phyloP scores from a whole-genome alignment of 2,797 vertebrate genomes.

The Gymnodraco acuticeps region DNA sequence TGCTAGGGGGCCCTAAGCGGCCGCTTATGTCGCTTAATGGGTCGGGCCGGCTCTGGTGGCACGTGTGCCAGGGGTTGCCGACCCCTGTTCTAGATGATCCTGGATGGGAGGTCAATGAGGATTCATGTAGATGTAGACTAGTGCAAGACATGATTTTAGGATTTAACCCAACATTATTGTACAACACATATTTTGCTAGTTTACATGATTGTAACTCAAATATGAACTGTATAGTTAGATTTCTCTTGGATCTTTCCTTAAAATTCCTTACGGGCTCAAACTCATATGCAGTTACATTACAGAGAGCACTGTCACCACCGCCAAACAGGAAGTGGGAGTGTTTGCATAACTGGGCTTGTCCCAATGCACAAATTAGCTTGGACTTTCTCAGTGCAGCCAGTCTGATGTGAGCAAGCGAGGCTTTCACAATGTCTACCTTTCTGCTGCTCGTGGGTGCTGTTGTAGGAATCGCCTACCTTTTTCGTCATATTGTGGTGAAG shows the following conservation, averaged over 20 bases:
- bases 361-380: background rate
- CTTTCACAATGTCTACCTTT: slow-evolving; percentile 63
- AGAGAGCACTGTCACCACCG: background rate
- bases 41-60: too few species aligned
- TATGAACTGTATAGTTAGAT: background rate
- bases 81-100: background rate
- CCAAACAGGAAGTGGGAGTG: slow-evolving; percentile 33
- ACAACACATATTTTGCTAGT: background rate
- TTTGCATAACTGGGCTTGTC: slow-evolving; percentile 1
- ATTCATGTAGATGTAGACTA: background rate
- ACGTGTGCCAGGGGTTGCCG: too few species aligned
- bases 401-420: background rate
- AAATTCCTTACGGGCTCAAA: background rate
- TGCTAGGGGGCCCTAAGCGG: too few species aligned
- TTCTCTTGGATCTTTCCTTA: background rate
- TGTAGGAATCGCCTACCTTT: slow-evolving; percentile 71
- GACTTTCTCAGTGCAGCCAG: background rate
- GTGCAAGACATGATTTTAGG: background rate
- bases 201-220: background rate
- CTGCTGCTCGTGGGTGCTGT: slow-evolving; percentile 58
- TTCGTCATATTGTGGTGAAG: slow-evolving; percentile 79
- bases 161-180: background rate
- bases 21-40: too few species aligned
- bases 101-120: background rate
- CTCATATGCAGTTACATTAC: background rate